phyloP scores from a whole-genome alignment of 1,140 invertebrate species.

The Rhagoletis pomonella region DNA sequence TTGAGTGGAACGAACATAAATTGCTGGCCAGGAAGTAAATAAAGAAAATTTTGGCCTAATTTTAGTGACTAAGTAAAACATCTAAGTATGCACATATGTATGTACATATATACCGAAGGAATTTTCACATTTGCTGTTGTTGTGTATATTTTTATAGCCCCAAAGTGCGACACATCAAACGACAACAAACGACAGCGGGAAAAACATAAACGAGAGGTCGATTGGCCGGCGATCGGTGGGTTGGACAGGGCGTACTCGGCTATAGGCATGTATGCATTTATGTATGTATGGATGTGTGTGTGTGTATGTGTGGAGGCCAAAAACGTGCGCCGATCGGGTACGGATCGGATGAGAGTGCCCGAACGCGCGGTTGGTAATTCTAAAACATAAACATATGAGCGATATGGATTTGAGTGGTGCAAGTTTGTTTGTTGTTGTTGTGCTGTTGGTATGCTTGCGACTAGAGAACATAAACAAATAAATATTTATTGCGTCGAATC shows the following conservation, averaged over 20 bases:
- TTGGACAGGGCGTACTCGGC: neutral
- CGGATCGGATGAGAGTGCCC: neutral
- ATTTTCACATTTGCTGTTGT: neutral
- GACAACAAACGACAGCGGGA: slow-evolving; percentile 3
- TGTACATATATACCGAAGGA: neutral
- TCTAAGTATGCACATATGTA: neutral
- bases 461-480: slow-evolving; percentile 34
- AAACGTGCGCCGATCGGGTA: neutral
- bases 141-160: slow-evolving; percentile 13
- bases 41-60: neutral
- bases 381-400: slow-evolving; percentile 7
- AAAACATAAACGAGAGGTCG: neutral
- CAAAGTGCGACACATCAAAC: slow-evolving; percentile 15
- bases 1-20: slow-evolving; percentile 16
- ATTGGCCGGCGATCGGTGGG: neutral
- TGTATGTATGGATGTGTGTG: too few species aligned
- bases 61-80: neutral
- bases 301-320: slow-evolving; percentile 13
- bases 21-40: slow-evolving; percentile 26
- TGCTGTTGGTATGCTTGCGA: neutral
- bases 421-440: neutral
- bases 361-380: neutral
- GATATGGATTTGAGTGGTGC: neutral
- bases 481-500: neutral
- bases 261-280: neutral